A percentile compares a stretch with the other conserved stretches of the same genome.
Evolutionary conservation across 2,113 vertebrate species (phyloP).

Genomic region (Petaurus breviceps): DNA sequence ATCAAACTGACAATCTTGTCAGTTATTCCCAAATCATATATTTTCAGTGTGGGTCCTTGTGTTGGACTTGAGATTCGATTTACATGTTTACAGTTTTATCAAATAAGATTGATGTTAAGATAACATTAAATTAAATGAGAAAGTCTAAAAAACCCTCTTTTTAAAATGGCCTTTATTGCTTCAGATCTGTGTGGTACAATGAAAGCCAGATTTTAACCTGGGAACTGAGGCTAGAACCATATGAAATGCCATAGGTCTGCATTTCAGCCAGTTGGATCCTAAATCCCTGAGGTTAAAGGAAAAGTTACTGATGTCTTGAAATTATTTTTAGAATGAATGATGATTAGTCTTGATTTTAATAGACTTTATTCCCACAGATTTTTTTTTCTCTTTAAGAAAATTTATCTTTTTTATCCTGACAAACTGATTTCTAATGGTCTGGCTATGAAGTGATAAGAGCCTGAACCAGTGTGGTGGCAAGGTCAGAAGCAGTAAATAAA

Average conservation of each 20-base stretch:
- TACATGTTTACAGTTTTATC: slow-evolving; percentile 27
- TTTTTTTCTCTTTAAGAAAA: not conserved
- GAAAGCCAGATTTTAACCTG: slow-evolving; percentile 42
- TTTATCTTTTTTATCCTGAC: not conserved
- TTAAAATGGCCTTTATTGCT: slow-evolving; percentile 60
- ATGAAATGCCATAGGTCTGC: not conserved
- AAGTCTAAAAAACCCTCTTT: slow-evolving; percentile 1
- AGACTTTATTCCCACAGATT: not conserved
- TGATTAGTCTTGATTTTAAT: not conserved
- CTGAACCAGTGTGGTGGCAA: not conserved
- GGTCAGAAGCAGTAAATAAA: not conserved
- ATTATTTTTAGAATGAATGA: not conserved
- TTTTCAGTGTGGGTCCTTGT: not conserved
- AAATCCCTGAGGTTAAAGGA: not conserved
- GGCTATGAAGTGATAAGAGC: not conserved
- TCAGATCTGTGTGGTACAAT: not conserved
- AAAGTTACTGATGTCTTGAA: not conserved
- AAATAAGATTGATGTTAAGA: slow-evolving; percentile 6
- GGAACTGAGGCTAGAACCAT: not conserved
- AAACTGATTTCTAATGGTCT: not conserved
- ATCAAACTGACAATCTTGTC: slow-evolving; percentile 23
- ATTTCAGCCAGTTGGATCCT: not conserved
- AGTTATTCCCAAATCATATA: not conserved
- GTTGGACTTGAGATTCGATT: slow-evolving; percentile 42
- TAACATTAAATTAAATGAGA: slow-evolving; percentile 16